These are phyloP conservation scores for Zootermopsis nevadensis DNA, from an alignment of 2,888 invertebrate genomes.

Conservation along the genomic window DNA sequence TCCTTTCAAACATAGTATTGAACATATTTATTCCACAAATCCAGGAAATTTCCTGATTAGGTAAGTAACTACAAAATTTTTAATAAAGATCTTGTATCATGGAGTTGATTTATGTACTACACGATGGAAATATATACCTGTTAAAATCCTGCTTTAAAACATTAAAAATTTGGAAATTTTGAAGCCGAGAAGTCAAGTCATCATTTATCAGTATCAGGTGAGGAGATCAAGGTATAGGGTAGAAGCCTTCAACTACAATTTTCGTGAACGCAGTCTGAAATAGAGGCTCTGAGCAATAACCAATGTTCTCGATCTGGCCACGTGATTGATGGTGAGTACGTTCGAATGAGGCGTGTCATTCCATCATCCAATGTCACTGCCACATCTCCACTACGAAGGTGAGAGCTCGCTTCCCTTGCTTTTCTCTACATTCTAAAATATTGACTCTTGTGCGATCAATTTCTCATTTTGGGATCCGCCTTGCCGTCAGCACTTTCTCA, in stretches of 20 bases:
- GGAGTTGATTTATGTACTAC: no score
- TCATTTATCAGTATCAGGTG: neutral
- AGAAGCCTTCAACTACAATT: neutral
- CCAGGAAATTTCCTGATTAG: no score
- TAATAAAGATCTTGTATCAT: no score
- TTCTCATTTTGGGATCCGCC: conserved; percentile 29
- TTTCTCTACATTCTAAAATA: conserved; percentile 1
- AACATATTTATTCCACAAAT: no score
- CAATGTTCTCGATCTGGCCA: conserved; percentile 29
- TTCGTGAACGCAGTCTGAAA: neutral
- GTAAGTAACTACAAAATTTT: no score
- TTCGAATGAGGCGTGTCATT: conserved; percentile 47
- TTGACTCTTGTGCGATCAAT: conserved; percentile 39
- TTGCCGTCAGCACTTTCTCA: conserved; percentile 4
- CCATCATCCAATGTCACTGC: conserved; percentile 32
- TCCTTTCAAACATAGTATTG: no score
- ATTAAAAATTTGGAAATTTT: neutral
- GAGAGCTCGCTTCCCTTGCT: neutral
- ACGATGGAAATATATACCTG: no score
- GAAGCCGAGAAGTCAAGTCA: neutral
- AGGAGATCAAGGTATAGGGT: neutral
- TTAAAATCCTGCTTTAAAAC: neutral
- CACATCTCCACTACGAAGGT: conserved; percentile 18
- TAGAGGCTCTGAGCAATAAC: conserved; percentile 1
- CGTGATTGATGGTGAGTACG: conserved; percentile 46